Evolutionary conservation across 1,140 invertebrate genomes (phyloP).

Genomic region (Zophobas atratus): DNA sequence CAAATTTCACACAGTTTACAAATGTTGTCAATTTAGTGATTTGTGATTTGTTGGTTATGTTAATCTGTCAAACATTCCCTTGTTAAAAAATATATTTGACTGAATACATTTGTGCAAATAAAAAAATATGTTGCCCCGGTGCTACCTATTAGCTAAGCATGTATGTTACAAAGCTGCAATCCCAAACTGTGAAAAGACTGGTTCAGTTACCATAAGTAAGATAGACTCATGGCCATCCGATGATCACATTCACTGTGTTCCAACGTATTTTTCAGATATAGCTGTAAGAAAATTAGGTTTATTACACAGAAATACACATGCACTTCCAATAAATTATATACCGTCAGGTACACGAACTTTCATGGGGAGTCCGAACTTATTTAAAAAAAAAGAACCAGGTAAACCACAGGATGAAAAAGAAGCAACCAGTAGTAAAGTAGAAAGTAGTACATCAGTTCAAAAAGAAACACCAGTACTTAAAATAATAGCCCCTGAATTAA

Average conservation of each 20-base stretch:
- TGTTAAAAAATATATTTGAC: conserved; percentile 30
- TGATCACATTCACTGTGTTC: no score
- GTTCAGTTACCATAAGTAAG: conserved; percentile 44
- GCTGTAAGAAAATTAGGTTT: conserved; percentile 45
- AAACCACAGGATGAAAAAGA: conserved; percentile 2
- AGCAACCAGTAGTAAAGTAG: conserved; percentile 22
- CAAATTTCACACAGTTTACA: no score
- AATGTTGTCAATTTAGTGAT: not conserved
- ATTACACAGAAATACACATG: conserved; percentile 41
- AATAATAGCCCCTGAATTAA: conserved; percentile 50
- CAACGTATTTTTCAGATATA: conserved; percentile 37
- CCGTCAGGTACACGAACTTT: conserved; percentile 20
- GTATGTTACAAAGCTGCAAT: conserved; percentile 49
- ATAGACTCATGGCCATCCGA: not conserved
- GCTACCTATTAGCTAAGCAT: conserved; percentile 51
- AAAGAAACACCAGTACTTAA: conserved; percentile 42
- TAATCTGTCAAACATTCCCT: conserved; percentile 40
- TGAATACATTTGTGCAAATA: not conserved
- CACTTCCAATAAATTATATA: conserved; percentile 16
- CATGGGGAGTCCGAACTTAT: conserved; percentile 44
- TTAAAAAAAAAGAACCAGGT: conserved; percentile 43
- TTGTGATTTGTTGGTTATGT: conserved; percentile 34
- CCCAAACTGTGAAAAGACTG: conserved; percentile 20
- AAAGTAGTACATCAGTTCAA: conserved; percentile 32
- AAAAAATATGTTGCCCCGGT: conserved; percentile 50